Evolutionary conservation across 2,113 vertebrate species (phyloP).

Genomic region (Oxyura jamaicensis): DNA sequence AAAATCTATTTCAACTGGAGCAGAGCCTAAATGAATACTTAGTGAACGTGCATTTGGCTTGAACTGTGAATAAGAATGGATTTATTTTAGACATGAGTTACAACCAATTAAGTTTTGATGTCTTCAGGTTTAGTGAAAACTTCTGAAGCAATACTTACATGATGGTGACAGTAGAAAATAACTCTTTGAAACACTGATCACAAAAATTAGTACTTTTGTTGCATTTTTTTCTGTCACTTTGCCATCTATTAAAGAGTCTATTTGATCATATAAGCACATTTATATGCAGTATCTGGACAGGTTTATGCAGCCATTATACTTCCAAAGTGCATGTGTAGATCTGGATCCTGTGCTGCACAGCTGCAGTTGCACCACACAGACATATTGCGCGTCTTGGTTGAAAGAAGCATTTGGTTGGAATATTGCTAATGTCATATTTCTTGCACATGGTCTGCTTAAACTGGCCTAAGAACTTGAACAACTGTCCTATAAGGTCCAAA

Average conservation of each 20-base stretch:
- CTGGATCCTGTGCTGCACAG: background rate
- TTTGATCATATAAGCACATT: background rate
- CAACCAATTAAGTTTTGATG: background rate
- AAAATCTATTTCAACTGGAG: background rate
- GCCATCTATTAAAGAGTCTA: background rate
- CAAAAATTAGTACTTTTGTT: background rate
- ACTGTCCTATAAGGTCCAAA: background rate
- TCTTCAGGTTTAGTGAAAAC: background rate
- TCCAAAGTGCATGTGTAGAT: background rate
- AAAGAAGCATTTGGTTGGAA: background rate
- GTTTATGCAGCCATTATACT: background rate
- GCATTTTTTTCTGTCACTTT: background rate
- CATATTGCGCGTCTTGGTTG: background rate
- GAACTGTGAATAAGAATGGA: background rate
- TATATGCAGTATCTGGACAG: accelerated
- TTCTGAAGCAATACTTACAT: background rate
- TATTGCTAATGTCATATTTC: background rate
- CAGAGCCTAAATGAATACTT: background rate
- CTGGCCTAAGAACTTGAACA: background rate
- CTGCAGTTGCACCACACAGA: background rate
- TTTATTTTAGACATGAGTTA: background rate
- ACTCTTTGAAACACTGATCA: background rate
- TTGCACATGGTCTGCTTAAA: background rate
- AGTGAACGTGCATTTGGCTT: background rate
- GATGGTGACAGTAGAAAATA: background rate